Percentiles rank a stretch among this genome's conserved stretches.
phyloP scores from a whole-genome alignment of 2,888 invertebrate species.

The Pterostichus niger region DNA sequence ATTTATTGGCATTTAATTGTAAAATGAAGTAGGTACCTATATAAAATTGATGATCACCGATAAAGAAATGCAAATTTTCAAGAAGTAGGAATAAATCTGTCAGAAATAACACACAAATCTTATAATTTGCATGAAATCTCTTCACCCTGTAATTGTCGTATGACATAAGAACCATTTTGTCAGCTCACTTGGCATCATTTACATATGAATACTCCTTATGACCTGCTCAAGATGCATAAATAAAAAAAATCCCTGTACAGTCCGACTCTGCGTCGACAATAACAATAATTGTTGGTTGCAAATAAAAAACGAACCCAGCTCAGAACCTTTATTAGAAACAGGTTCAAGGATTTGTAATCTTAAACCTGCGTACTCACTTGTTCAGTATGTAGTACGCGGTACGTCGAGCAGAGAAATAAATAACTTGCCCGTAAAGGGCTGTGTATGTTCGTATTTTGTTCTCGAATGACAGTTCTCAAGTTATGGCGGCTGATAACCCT shows the following conservation, averaged over 20 bases:
- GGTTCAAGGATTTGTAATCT: slow-evolving; percentile 63
- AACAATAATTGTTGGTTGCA: slow-evolving; percentile 24
- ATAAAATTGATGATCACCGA: too few species aligned
- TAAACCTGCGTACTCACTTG: slow-evolving; percentile 41
- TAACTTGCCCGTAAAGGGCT: slow-evolving; percentile 9
- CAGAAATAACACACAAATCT: neutral
- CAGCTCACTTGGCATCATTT: neutral
- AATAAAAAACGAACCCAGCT: slow-evolving; percentile 4
- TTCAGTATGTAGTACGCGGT: neutral
- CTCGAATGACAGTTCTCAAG: slow-evolving; percentile 50
- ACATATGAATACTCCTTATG: slow-evolving; percentile 1
- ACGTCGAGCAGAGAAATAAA: neutral
- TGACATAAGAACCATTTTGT: slow-evolving; percentile 11
- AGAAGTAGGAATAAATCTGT: too few species aligned
- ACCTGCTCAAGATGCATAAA: slow-evolving; percentile 13
- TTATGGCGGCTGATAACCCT: slow-evolving; percentile 51
- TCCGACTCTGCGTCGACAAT: slow-evolving; percentile 15
- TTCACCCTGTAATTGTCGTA: slow-evolving; percentile 1
- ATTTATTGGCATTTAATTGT: too few species aligned
- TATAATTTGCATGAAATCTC: neutral
- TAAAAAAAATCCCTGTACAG: neutral
- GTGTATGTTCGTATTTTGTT: slow-evolving; percentile 40
- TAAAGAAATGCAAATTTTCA: too few species aligned
- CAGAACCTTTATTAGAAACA: slow-evolving; percentile 58
- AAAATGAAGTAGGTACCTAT: too few species aligned